phyloP scores from a whole-genome alignment of 2,113 vertebrate species.

The Onychostoma macrolepis region DNA sequence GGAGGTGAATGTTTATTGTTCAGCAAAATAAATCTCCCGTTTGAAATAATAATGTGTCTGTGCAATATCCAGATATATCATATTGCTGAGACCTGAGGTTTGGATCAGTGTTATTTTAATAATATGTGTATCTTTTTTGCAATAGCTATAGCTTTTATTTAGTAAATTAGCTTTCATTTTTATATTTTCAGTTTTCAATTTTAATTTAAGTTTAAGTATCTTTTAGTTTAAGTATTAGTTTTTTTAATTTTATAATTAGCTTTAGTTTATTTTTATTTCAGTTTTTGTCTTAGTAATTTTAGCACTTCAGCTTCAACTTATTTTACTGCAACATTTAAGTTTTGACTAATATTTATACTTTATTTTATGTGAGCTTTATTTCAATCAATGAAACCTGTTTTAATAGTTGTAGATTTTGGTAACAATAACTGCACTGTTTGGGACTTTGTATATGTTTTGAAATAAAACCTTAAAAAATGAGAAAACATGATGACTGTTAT shows the following conservation, averaged over 20 bases:
- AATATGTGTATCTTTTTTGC: not conserved
- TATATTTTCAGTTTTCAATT: not conserved
- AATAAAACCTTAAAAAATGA: not conserved
- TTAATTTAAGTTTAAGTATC: too few relatives aligned
- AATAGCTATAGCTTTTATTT: not conserved
- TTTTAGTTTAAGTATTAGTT: too few relatives aligned
- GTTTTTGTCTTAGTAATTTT: not conserved
- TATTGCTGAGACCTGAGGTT: not conserved
- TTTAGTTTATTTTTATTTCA: not conserved
- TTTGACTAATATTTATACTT: not conserved
- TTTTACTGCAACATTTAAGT: not conserved
- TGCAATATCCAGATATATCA: not conserved
- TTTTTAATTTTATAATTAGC: not conserved
- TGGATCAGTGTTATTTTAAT: not conserved
- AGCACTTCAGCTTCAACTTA: not conserved
- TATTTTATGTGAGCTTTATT: not conserved
- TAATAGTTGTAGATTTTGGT: not conserved
- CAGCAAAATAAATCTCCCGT: not conserved
- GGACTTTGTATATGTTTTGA: not conserved
- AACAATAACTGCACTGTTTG: not conserved
- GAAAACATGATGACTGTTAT: not conserved
- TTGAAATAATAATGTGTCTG: not conserved
- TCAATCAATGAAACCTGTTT: not conserved
- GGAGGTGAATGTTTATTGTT: constrained; percentile 74
- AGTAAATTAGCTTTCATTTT: not conserved